Percentiles rank a stretch among this genome's conserved stretches.
phyloP scores from a whole-genome alignment of 2,888 invertebrate species.

The Eupelmus urozonus region DNA sequence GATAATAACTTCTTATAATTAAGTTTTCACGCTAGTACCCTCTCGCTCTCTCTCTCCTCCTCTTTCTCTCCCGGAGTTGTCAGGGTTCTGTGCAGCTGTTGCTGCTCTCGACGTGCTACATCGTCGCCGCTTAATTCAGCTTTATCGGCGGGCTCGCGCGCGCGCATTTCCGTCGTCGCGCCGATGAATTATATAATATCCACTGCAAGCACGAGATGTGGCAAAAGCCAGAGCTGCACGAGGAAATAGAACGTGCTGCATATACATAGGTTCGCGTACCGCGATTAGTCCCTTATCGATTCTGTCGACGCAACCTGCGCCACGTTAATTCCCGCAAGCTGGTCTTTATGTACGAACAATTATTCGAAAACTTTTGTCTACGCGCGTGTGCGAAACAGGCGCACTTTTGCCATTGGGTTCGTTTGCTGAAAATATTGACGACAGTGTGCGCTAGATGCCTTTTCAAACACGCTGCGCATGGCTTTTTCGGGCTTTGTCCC shows the following conservation, averaged over 20 bases:
- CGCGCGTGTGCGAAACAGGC: background rate
- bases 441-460: background rate
- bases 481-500: background rate
- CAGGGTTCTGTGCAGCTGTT: background rate
- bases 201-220: no score
- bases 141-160: constrained; percentile 4
- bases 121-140: constrained; percentile 35
- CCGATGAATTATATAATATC: constrained; percentile 34
- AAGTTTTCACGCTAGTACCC: constrained; percentile 46
- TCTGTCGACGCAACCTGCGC: constrained; percentile 39
- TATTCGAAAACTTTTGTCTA: constrained; percentile 49
- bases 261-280: background rate
- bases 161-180: background rate
- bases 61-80: constrained; percentile 1
- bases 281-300: constrained; percentile 40
- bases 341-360: constrained; percentile 37
- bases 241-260: background rate
- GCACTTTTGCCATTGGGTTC: background rate
- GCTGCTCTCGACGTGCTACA: constrained; percentile 12
- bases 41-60: constrained; percentile 8
- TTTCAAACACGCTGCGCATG: background rate
- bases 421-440: background rate
- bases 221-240: background rate
- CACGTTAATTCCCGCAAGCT: constrained; percentile 32
- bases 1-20: constrained; percentile 58